phyloP scores from a whole-genome alignment of 1,140 invertebrate genomes.

The Rhynchophorus ferrugineus region DNA sequence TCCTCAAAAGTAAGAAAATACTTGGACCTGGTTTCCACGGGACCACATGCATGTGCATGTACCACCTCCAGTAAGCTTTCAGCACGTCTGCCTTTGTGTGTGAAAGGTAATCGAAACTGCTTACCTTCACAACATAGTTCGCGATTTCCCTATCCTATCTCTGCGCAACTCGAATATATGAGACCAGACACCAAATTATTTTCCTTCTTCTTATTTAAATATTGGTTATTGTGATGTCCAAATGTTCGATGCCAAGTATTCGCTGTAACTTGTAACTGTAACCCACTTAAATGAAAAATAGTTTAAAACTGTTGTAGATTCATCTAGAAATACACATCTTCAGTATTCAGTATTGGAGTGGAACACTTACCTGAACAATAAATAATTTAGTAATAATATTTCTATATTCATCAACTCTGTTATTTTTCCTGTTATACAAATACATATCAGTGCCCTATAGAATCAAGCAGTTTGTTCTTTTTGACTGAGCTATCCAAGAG shows the following conservation, averaged over 20 bases:
- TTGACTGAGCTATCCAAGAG: too few species aligned
- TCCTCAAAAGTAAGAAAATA: conserved; percentile 41
- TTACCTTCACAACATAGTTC: conserved; percentile 35
- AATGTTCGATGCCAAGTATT: conserved; percentile 28
- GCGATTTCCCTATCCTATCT: conserved; percentile 22
- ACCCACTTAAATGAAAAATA: too few species aligned
- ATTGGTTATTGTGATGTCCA: conserved; percentile 32
- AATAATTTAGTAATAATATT: too few species aligned
- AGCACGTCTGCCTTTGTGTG: conserved; percentile 18
- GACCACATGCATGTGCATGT: conserved; percentile 33
- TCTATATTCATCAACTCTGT: too few species aligned
- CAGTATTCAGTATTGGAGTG: too few species aligned
- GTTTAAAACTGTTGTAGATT: too few species aligned
- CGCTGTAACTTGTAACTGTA: too few species aligned
- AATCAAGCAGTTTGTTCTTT: too few species aligned
- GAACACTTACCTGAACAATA: too few species aligned
- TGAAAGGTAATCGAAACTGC: conserved; percentile 31
- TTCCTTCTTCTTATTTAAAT: conserved; percentile 20
- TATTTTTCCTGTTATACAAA: too few species aligned
- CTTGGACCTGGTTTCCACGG: conserved; percentile 32
- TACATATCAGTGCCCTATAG: too few species aligned
- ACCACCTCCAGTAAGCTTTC: conserved; percentile 33
- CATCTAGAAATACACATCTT: too few species aligned
- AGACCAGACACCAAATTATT: conserved; percentile 21
- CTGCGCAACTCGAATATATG: conserved; percentile 13